Conservation (phyloP, 2,113 vertebrate genomes). For the Cichladusa arquata region DNA sequence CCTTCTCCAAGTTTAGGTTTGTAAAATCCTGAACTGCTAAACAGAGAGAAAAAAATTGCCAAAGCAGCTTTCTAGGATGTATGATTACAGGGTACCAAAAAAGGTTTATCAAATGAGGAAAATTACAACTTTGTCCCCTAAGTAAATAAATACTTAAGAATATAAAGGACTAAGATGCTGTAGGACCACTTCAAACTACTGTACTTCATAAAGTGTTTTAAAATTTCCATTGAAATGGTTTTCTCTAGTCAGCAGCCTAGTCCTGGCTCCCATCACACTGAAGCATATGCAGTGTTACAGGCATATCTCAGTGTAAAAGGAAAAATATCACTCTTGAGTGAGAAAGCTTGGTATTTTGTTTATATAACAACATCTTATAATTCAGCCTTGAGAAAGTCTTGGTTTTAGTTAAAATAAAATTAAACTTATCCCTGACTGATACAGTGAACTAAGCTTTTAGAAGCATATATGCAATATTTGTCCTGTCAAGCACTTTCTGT, state of each 20-base stretch:
- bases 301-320: background rate
- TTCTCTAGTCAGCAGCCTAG: background rate
- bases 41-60: background rate
- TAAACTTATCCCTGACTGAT: background rate
- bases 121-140: background rate
- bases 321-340: background rate
- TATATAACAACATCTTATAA: background rate
- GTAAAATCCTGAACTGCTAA: background rate
- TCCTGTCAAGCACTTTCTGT: background rate
- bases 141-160: background rate
- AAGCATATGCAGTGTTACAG: background rate
- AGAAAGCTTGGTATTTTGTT: background rate
- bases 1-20: background rate
- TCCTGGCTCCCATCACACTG: background rate
- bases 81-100: background rate
- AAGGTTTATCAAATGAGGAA: background rate
- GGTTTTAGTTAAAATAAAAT: background rate
- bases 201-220: background rate
- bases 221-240: background rate
- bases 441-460: background rate
- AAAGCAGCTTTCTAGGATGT: background rate
- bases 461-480: background rate
- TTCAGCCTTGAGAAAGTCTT: background rate
- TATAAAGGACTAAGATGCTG: background rate
- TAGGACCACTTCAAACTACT: background rate